These are phyloP conservation scores for Blastobasis lacticolella DNA, from an alignment of 2,888 invertebrate species.

Conservation along the genomic window DNA sequence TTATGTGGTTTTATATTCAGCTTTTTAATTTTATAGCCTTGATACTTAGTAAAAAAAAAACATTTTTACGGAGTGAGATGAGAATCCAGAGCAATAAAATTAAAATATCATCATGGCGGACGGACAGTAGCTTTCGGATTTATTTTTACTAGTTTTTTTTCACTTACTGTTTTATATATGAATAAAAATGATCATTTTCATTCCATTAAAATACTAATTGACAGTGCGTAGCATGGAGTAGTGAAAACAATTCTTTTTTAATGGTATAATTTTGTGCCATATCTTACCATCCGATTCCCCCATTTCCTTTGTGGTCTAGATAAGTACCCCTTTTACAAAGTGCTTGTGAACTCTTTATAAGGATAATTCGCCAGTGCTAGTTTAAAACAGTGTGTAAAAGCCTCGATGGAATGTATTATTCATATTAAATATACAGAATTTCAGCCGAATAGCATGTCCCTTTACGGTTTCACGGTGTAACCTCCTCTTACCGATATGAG, in stretches of 20 bases:
- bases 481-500: too few relatives aligned
- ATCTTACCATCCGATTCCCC: conserved; percentile 40
- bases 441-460: too few relatives aligned
- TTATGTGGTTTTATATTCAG: too few relatives aligned
- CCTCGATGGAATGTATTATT: too few relatives aligned
- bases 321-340: conserved; percentile 29
- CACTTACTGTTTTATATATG: background rate
- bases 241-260: background rate
- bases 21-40: too few relatives aligned
- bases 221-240: conserved; percentile 1
- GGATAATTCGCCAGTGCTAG: too few relatives aligned
- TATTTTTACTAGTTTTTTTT: background rate
- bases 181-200: background rate
- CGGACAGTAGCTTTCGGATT: background rate
- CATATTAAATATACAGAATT: too few relatives aligned
- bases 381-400: too few relatives aligned
- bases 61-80: too few relatives aligned
- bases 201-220: background rate
- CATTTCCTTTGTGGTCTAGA: conserved; percentile 69
- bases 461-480: too few relatives aligned
- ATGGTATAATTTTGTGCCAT: conserved; percentile 29
- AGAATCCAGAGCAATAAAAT: background rate
- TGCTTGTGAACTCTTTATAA: conserved; percentile 20
- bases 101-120: conserved; percentile 2
- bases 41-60: too few relatives aligned